Base-by-base conservation (phyloP, 2,888 invertebrate species). In the Halocaridina rubra region DNA sequence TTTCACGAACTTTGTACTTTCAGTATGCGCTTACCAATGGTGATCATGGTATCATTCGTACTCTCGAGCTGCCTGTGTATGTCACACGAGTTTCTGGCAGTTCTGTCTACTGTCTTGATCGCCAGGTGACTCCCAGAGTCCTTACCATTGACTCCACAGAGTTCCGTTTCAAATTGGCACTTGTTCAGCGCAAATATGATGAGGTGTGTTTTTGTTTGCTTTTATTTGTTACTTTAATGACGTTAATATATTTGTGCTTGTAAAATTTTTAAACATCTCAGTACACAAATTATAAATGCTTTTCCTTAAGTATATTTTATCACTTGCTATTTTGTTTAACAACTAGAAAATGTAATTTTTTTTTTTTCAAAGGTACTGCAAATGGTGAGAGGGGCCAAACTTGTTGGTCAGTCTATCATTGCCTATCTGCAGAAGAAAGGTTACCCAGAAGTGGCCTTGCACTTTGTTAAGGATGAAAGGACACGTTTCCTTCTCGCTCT, bases 391-490 rank as follows among this genome's bases (percentile, higher is more conserved):
- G 98, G 97, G 86, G 96, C 98, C 10, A 96, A 98, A 89, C 93
- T 99, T 0, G 98, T 99, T 13, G 99, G 99, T 0, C 99, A 99
- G 92, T 98, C 98, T 81, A 99, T 99, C 90, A 99, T 99, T 90
- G 97, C 99, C 0, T 99, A 99, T 90, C 92, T 99, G 84, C 99
- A 99, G 91, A 98, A 98, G 91, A 99, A 99, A 92, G 98, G 99
- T 1, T 99, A 99, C 91, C 99, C 99, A 0, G 99, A 99, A 92
- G 98, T 99, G 10, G 99, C 99, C 0, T 92, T 99, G 3, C 99
- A 99, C 91, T 99, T 99, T 92, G 99, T 99, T 1, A 99, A 99
- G 91, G 99, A 99, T 91, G 97, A 99, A 88, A 98, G 98, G 90
- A 99, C 99, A 0, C 93, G 98, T 24, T 96, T 99, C 90, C 95